Percentiles rank a stretch among this genome's conserved stretches.
Evolutionary conservation across 1,140 invertebrate species (phyloP).

Genomic region (Drosophila albomicans): DNA sequence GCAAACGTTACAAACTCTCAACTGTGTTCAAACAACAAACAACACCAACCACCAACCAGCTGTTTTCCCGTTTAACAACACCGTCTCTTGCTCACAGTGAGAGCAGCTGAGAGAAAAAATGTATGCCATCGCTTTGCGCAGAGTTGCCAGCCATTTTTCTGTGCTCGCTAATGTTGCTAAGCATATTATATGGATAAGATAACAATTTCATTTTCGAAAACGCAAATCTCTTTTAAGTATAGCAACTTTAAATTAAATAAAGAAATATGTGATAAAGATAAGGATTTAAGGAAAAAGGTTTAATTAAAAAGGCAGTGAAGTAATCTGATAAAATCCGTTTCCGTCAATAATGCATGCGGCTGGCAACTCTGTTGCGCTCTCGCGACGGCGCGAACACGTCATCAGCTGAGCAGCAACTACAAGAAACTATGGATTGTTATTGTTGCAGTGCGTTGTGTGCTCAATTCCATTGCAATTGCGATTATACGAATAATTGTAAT

Average conservation of each 20-base stretch:
- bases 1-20: neutral
- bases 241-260: neutral
- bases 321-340: too few relatives aligned
- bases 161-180: neutral
- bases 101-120: conserved; percentile 26
- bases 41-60: conserved; percentile 26
- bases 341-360: neutral
- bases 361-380: conserved; percentile 57
- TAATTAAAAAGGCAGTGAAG: neutral
- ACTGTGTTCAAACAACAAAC: neutral
- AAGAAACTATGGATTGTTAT: conserved; percentile 53
- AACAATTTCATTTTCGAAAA: neutral
- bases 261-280: too few relatives aligned
- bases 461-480: conserved; percentile 42
- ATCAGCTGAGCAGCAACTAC: conserved; percentile 63
- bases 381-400: conserved; percentile 70
- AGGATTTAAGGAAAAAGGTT: neutral
- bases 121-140: conserved; percentile 4
- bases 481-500: conserved; percentile 32
- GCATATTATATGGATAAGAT: neutral
- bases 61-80: conserved; percentile 61
- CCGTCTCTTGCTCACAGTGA: conserved; percentile 22
- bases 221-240: too few relatives aligned
- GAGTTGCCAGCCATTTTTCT: conserved; percentile 37
- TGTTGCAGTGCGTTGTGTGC: conserved; percentile 42